Conservation (phyloP, 2,113 vertebrate species). For the Caretta caretta region DNA sequence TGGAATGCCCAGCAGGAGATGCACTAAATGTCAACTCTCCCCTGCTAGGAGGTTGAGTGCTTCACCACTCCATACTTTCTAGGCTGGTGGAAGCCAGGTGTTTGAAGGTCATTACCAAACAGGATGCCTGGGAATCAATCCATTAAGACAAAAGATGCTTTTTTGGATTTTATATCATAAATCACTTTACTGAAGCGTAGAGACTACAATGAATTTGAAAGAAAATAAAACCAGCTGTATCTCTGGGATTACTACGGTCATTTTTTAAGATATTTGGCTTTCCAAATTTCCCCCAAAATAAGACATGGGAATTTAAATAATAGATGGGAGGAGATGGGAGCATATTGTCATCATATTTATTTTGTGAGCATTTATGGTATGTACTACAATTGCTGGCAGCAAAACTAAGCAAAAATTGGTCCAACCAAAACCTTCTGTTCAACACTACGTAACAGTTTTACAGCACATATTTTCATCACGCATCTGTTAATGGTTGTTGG, state of each 20-base stretch:
- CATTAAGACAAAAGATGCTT: neutral
- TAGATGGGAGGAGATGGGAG: neutral
- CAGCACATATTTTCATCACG: neutral
- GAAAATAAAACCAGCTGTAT: neutral
- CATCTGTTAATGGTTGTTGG: neutral
- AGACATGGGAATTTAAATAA: neutral
- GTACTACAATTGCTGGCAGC: neutral
- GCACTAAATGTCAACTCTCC: neutral
- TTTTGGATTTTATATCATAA: constrained; percentile 34
- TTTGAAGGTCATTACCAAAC: neutral
- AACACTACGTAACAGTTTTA: constrained; percentile 1
- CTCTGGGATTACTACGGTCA: neutral
- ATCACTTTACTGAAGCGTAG: neutral
- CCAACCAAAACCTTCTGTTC: neutral
- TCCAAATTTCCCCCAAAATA: neutral
- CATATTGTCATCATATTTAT: neutral
- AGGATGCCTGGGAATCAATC: neutral
- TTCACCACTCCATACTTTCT: neutral
- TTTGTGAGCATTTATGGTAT: neutral
- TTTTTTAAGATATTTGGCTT: neutral
- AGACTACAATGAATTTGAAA: neutral
- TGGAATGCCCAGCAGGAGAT: neutral
- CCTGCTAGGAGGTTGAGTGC: neutral
- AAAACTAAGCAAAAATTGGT: neutral
- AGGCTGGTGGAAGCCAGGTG: too few relatives aligned